Percentiles rank a stretch among this genome's conserved stretches.
These are phyloP conservation scores for Phycodurus eques DNA, from an alignment of 2,113 vertebrate genomes.

Conservation along the genomic window DNA sequence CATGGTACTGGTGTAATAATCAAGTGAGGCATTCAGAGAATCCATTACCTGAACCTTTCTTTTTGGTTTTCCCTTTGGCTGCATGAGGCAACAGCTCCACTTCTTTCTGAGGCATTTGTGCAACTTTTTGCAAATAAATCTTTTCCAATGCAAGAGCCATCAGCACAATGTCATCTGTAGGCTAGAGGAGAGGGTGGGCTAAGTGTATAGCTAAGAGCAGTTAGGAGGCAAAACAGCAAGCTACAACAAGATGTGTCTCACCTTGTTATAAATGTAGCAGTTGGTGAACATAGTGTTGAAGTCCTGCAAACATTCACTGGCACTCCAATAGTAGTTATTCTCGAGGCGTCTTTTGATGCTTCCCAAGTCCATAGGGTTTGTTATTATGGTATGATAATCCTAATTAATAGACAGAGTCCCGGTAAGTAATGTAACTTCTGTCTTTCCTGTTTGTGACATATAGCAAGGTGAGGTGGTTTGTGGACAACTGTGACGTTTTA, in stretches of 20 bases:
- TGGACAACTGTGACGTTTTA: neutral
- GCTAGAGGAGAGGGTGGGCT: slow-evolving; percentile 63
- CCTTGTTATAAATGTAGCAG: slow-evolving; percentile 99
- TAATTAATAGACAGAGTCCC: slow-evolving; percentile 41
- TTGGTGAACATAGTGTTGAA: slow-evolving; percentile 99
- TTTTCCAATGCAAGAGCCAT: slow-evolving; percentile 98
- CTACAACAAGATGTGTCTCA: slow-evolving; percentile 42
- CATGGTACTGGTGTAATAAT: neutral
- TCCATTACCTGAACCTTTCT: slow-evolving; percentile 73
- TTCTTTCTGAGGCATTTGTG: slow-evolving; percentile 88
- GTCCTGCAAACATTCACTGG: slow-evolving; percentile 95
- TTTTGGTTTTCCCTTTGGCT: slow-evolving; percentile 85
- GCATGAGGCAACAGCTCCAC: slow-evolving; percentile 82
- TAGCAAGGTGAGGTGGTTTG: neutral
- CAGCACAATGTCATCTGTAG: slow-evolving; percentile 96
- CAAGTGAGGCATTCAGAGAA: neutral
- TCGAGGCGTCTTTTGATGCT: slow-evolving; percentile 95
- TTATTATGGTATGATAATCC: slow-evolving; percentile 97
- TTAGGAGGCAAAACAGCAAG: rapidly evolving
- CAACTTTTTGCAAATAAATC: slow-evolving; percentile 92
- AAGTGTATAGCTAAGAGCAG: neutral
- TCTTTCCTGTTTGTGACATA: neutral
- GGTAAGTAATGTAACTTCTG: neutral
- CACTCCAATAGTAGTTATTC: slow-evolving; percentile 92
- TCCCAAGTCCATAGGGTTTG: slow-evolving; percentile 96